phyloP scores from a whole-genome alignment of 1,140 invertebrate genomes.

The Cotesia glomerata region DNA sequence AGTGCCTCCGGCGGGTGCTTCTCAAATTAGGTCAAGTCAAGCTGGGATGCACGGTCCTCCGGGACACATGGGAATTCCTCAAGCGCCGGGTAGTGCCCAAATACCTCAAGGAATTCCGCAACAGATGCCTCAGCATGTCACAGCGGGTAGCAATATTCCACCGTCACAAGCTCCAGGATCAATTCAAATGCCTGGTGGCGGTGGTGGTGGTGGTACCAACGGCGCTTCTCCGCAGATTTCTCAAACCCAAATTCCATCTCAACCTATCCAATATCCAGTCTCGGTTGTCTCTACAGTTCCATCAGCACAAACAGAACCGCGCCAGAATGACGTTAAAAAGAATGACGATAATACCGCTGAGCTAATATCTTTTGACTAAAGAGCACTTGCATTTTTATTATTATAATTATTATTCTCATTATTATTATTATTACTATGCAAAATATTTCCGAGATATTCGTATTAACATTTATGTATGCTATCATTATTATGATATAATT shows the following conservation, averaged over 20 bases:
- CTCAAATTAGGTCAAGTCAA: constrained; percentile 34
- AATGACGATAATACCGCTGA: constrained; percentile 50
- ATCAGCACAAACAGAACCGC: constrained; percentile 32
- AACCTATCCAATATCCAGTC: constrained; percentile 36
- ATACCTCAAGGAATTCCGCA: constrained; percentile 32
- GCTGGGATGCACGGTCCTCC: constrained; percentile 22
- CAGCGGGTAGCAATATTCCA: constrained; percentile 25
- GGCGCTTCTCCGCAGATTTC: constrained; percentile 1
- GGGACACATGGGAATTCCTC: constrained; percentile 37
- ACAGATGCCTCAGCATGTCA: constrained; percentile 18
- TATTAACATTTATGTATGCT: too few relatives aligned
- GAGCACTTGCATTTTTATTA: not conserved
- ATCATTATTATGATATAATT: too few relatives aligned
- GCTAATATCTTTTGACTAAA: constrained; percentile 58
- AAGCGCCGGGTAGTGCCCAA: constrained; percentile 24
- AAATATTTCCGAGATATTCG: too few relatives aligned
- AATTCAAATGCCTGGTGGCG: not conserved
- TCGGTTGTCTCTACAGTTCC: constrained; percentile 23
- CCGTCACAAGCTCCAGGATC: constrained; percentile 12
- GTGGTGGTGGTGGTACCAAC: not conserved
- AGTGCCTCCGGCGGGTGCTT: constrained; percentile 8
- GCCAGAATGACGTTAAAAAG: constrained; percentile 44
- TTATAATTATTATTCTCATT: too few relatives aligned
- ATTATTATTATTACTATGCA: too few relatives aligned
- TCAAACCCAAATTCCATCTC: constrained; percentile 35